A percentile compares a stretch with the other conserved stretches of the same genome.
These are phyloP conservation scores for Macrobrachium rosenbergii DNA, from an alignment of 1,140 invertebrate genomes.

Conservation along the genomic window DNA sequence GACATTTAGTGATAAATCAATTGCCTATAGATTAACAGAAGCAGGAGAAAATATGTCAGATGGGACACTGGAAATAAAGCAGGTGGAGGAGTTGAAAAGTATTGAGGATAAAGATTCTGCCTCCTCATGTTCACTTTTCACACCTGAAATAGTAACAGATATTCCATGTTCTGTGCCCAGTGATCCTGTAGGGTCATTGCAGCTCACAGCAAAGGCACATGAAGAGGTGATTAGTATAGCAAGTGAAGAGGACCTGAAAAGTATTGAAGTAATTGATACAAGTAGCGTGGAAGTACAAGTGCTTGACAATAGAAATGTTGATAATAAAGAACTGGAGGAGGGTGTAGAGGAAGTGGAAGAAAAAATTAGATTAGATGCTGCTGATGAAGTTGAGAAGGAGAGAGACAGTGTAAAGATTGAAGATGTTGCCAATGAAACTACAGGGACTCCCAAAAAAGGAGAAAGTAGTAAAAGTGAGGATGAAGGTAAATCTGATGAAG, in stretches of 20 bases:
- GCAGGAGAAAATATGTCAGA: no score
- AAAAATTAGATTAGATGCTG: slow-evolving; percentile 37
- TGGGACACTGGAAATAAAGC: no score
- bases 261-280: slow-evolving; percentile 36
- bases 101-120: no score
- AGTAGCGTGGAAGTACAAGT: slow-evolving; percentile 48
- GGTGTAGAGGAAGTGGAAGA: slow-evolving; percentile 31
- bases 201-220: background rate
- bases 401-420: slow-evolving; percentile 68
- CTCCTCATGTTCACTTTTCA: no score
- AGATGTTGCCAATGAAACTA: slow-evolving; percentile 71
- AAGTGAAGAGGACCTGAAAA: slow-evolving; percentile 19
- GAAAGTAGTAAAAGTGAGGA: slow-evolving; percentile 12
- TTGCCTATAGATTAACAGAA: no score
- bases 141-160: background rate
- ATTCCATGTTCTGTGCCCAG: no score
- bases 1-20: no score
- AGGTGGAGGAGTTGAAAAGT: no score
- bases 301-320: slow-evolving; percentile 41
- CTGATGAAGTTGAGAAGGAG: slow-evolving; percentile 40
- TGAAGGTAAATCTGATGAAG: slow-evolving; percentile 14
- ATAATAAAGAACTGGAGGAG: slow-evolving; percentile 38
- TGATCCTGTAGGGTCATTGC: background rate
- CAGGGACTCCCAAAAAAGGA: slow-evolving; percentile 1
- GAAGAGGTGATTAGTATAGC: slow-evolving; percentile 39